Evolutionary conservation across 2,797 vertebrate genomes (phyloP).

Genomic region (Acanthurus lineatus): DNA sequence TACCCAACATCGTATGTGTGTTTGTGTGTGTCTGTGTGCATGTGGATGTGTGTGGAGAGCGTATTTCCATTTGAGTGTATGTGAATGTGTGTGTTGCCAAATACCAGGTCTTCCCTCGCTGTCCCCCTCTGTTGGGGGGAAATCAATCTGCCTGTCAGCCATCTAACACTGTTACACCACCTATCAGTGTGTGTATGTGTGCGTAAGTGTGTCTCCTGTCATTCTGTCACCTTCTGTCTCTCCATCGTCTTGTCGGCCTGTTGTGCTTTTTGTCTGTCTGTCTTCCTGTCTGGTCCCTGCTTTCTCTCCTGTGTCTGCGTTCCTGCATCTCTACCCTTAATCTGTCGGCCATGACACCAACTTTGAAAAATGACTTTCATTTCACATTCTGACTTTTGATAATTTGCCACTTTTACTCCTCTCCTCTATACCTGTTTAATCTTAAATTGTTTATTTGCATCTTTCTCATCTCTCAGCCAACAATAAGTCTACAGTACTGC

Average conservation of each 20-base stretch:
- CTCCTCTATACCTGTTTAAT: neutral
- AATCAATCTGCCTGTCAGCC: slow-evolving; percentile 80
- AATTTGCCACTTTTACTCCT: slow-evolving; percentile 8
- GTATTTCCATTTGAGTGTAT: no score
- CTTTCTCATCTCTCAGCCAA: slow-evolving; percentile 7
- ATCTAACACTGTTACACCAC: slow-evolving; percentile 57
- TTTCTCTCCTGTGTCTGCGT: slow-evolving; percentile 17
- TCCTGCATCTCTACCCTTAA: slow-evolving; percentile 16
- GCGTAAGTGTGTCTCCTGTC: slow-evolving; percentile 52
- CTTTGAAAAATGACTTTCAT: slow-evolving; percentile 22
- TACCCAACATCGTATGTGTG: slow-evolving; percentile 21
- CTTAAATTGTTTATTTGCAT: neutral
- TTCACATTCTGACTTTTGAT: slow-evolving; percentile 8
- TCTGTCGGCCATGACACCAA: slow-evolving; percentile 25
- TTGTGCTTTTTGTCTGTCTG: slow-evolving; percentile 39
- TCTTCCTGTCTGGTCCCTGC: slow-evolving; percentile 29
- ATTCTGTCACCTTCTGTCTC: slow-evolving; percentile 50
- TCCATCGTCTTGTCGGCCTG: slow-evolving; percentile 13
- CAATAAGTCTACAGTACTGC: neutral
- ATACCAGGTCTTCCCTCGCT: slow-evolving; percentile 50
- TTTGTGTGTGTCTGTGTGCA: neutral
- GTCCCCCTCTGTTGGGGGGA: slow-evolving; percentile 50
- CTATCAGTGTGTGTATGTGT: slow-evolving; percentile 38
- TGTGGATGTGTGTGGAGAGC: neutral
- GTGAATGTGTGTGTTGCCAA: slow-evolving; percentile 19